Conservation (phyloP, 2,113 vertebrate species). For the Barnardius zonarius region DNA sequence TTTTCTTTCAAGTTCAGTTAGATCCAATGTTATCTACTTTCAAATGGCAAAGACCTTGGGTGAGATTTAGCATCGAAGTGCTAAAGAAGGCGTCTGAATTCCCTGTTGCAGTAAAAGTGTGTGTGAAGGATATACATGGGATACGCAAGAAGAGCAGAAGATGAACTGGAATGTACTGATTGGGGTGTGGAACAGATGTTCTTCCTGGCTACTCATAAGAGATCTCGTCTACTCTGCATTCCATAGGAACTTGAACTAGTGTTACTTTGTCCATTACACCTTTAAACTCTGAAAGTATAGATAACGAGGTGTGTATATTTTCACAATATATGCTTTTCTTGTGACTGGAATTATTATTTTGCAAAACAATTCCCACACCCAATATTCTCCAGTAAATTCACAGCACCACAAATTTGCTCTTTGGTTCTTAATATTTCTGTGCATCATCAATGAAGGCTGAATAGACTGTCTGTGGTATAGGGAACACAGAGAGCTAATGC, state of each 20-base stretch:
- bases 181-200: constrained; percentile 6
- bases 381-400: background rate
- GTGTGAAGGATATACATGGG: background rate
- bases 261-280: background rate
- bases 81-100: background rate
- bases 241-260: background rate
- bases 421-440: background rate
- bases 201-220: background rate
- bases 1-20: background rate
- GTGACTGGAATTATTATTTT: background rate
- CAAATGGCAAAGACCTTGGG: background rate
- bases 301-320: background rate
- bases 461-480: background rate
- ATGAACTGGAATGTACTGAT: background rate
- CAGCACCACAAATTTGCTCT: background rate
- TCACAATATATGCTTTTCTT: background rate
- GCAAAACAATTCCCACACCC: background rate
- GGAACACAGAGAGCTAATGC: background rate
- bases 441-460: background rate
- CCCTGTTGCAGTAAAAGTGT: background rate
- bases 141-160: background rate
- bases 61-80: background rate
- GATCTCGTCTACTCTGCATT: background rate
- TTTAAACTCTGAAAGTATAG: background rate
- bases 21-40: background rate